A percentile compares a stretch with the other conserved stretches of the same genome.
These are phyloP conservation scores for Mesitornis unicolor DNA, from an alignment of 2,113 vertebrate genomes.

Conservation along the genomic window DNA sequence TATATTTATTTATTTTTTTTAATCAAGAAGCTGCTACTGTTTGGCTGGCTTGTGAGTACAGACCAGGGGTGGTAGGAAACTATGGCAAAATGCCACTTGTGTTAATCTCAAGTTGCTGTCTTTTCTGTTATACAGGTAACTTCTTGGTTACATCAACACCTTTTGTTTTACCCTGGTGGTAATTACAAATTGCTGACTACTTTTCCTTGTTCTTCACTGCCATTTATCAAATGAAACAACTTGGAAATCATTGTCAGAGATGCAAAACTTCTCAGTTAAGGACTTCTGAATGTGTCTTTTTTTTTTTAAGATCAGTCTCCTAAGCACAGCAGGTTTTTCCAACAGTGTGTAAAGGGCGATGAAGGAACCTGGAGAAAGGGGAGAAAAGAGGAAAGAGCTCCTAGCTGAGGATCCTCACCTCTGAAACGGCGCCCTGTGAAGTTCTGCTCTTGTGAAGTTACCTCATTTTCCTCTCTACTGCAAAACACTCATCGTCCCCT, in stretches of 20 bases:
- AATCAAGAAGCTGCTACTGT: conserved; percentile 34
- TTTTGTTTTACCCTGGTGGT: conserved; percentile 59
- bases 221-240: conserved; percentile 47
- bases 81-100: conserved; percentile 22
- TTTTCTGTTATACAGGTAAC: conserved; percentile 40
- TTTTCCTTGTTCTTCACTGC: conserved; percentile 59
- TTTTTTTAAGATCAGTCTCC: not conserved
- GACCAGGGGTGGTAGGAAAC: conserved; percentile 16
- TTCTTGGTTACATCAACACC: not conserved
- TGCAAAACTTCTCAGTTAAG: not conserved
- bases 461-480: conserved; percentile 36
- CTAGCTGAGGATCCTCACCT: not conserved
- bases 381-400: not conserved
- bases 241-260: not conserved
- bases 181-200: conserved; percentile 35
- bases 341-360: not conserved
- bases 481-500: not conserved
- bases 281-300: not conserved
- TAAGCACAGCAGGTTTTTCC: not conserved
- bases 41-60: conserved; percentile 36
- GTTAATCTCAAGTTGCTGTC: conserved; percentile 45
- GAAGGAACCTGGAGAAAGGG: not conserved
- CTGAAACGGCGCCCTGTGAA: not conserved
- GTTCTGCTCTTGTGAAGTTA: not conserved
- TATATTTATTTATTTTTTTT: conserved; percentile 63